Base-by-base conservation (phyloP, 2,113 vertebrate genomes). In the Varanus komodoensis region DNA sequence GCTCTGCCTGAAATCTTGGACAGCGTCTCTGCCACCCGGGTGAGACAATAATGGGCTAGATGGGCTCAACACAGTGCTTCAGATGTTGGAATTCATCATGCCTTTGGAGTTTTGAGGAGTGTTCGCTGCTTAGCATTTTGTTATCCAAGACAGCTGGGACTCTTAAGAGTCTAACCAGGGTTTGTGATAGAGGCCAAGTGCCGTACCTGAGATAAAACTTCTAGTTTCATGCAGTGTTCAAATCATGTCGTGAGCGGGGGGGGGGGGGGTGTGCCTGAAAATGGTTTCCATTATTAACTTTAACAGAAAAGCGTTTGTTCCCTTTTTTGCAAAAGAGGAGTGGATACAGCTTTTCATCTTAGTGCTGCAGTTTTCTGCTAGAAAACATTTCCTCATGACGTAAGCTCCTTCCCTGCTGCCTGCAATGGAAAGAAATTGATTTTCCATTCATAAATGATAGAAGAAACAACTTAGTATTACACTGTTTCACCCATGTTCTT, bases 361-460 rank as follows among this genome's bases (percentile, higher is more conserved):
- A 81, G 14, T 88, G 75, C 69, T 84, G 27, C 17, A 11, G 48
- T 84, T 32, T 67, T 2, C 44, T 78, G 71, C 38, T 8, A 67
- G 32, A n/a, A 68, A 68, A 67, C 44, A 23, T 19, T 15, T 7
- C 0, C 7, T 12, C 8, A 0, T n/a, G 54, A 34, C n/a, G 73
- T 82, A 68, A 27, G 0, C 87, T 91, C n/a, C 38, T 38, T 84
- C 1, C 54, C 89, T 8, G 1, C 84, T 17, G 3, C 44, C 15
- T 86, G 89, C 34, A 1, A 21, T 27, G 87, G 86, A 84, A 67
- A 88, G 89, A 52, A 82, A 84, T 5, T 84, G 89, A 52, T 80
- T 54, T 82, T 82, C 32, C 38, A 0, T 38, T 83, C 48, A 34
- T 54, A 86, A 71, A 81, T 8, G 6, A n/a, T 67, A 19, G 17